A percentile compares a stretch with the other conserved stretches of the same genome.
phyloP scores from a whole-genome alignment of 2,113 vertebrate species.

The Strigops habroptila region DNA sequence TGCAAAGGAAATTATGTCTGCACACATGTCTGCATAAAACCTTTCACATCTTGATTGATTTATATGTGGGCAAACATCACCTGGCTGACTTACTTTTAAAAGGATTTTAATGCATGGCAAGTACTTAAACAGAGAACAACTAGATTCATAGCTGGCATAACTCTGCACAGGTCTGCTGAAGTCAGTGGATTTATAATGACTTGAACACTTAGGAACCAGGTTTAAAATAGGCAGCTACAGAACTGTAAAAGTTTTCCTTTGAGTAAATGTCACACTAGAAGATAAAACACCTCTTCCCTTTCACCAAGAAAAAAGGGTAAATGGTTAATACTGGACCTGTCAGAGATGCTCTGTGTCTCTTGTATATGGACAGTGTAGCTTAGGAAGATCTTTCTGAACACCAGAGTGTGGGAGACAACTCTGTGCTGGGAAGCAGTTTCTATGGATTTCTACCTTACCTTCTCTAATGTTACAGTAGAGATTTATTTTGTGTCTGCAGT shows the following conservation, averaged over 20 bases:
- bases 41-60: not conserved
- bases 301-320: not conserved
- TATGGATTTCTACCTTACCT: not conserved
- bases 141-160: constrained; percentile 27
- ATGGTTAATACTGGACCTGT: not conserved
- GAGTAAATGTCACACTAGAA: not conserved
- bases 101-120: not conserved
- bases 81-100: not conserved
- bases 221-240: constrained; percentile 33
- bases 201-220: not conserved
- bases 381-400: not conserved
- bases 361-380: not conserved
- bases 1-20: not conserved
- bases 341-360: not conserved
- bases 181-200: constrained; percentile 31
- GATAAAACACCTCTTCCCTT: not conserved
- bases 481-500: not conserved
- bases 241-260: not conserved
- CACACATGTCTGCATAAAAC: not conserved
- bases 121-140: not conserved
- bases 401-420: not conserved
- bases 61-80: not conserved
- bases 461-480: not conserved
- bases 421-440: not conserved
- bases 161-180: constrained; percentile 28